Percentiles rank a stretch among this genome's conserved stretches.
Evolutionary conservation across 2,797 vertebrate genomes (phyloP).

Genomic region (Strix occidentalis): DNA sequence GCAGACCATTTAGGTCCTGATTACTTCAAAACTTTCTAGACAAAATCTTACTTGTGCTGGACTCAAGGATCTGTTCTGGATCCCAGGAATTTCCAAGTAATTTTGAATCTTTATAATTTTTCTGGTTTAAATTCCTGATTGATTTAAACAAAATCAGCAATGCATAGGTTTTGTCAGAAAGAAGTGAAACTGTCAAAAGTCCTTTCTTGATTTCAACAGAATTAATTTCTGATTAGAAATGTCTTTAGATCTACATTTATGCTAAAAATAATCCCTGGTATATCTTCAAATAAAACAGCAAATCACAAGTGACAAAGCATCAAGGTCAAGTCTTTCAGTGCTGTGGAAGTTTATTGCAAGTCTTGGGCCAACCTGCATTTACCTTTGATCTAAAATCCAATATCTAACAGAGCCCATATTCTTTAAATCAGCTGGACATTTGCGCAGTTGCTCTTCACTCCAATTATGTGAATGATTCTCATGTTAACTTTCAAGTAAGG

Average conservation of each 20-base stretch:
- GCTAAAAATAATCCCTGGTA: not conserved
- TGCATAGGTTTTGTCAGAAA: not conserved
- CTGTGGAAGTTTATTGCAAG: not conserved
- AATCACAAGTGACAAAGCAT: not conserved
- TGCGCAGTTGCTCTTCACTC: not conserved
- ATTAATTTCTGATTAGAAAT: not conserved
- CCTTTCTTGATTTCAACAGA: not conserved
- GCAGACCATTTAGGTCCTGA: not conserved
- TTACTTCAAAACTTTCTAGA: not conserved
- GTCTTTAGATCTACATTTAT: not conserved
- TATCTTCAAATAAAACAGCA: not conserved
- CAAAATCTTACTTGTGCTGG: not conserved
- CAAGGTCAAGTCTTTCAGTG: not conserved
- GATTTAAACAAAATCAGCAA: not conserved
- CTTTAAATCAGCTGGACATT: not conserved
- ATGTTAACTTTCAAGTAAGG: slow-evolving; percentile 10
- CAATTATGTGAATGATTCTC: not conserved
- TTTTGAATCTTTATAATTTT: not conserved
- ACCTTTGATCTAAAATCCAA: not conserved
- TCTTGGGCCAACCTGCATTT: not conserved
- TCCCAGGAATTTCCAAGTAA: not conserved
- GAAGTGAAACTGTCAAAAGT: not conserved
- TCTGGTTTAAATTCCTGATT: not conserved
- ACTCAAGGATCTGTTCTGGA: not conserved
- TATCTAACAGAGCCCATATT: not conserved